Base-by-base conservation (phyloP, 2,113 vertebrate genomes). In the Sceloporus undulatus region DNA sequence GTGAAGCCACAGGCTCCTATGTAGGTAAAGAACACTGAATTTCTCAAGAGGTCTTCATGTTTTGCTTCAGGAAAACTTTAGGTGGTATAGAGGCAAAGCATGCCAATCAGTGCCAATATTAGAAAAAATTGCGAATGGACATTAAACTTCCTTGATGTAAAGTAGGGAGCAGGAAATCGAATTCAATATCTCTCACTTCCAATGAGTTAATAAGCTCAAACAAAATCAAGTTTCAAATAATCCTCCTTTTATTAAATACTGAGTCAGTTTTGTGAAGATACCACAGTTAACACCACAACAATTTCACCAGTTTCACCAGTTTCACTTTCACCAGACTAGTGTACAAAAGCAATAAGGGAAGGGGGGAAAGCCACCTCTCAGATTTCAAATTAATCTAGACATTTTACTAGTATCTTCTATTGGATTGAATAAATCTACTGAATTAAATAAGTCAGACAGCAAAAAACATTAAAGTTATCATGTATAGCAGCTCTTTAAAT, bases 171-270 rank as follows among this genome's bases (percentile, higher is more conserved):
- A 48, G 42, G 42, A 48, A 48, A 48, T 48, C 1, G 34, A 34
- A 34, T 34, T 34, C 34, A 71, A 71, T 27, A 27, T 9, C 27
- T 71, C 68, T 71, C 68, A 29, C 9, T 1, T 10, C 23, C 2
- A 38, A 75, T 38, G 34, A 40, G 16, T 40, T 40, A 38, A 38
- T 75, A 75, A 75, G 38, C 34, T 8, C 73, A 75, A 18, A 75
- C 34, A 7, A 75, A 68, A 68, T 70, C 59, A 68, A 23, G 42
- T 83, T 88, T 78, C 74, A 42, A n/a, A 77, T 56, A 83, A 92
- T 71, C 14, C 40, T 62, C n/a, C 85, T 79, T 95, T 95, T 95
- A 95, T 94, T 95, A 93, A 87, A 82, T 16, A 40, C 74, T 59
- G 23, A 0, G 11, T 92, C 16, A 92, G 76, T 52, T 85, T 93